A percentile compares a stretch with the other conserved stretches of the same genome.
These are phyloP conservation scores for Buphagus erythrorhynchus DNA, from an alignment of 2,797 vertebrate species.

Conservation along the genomic window DNA sequence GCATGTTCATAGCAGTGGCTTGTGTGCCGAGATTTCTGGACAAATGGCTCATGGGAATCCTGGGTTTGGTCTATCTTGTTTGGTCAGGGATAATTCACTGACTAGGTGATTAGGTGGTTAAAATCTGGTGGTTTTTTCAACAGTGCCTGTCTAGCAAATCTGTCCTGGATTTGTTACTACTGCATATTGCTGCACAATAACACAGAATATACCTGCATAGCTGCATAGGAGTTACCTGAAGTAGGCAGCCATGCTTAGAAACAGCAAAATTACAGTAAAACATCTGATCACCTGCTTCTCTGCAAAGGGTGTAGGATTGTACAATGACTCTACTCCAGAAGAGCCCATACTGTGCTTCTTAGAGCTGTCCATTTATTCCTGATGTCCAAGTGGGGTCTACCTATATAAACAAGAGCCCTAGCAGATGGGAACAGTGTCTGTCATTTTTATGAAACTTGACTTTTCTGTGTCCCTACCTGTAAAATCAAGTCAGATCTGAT, in stretches of 20 bases:
- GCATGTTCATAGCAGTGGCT: not conserved
- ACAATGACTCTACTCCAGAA: not conserved
- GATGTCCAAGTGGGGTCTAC: not conserved
- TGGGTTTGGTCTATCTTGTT: not conserved
- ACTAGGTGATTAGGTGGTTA: not conserved
- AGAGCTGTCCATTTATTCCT: not conserved
- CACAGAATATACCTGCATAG: not conserved
- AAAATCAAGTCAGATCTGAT: not conserved
- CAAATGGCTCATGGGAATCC: not conserved
- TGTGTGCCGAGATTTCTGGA: not conserved
- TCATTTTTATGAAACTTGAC: not conserved
- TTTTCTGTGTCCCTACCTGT: not conserved
- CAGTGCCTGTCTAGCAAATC: not conserved
- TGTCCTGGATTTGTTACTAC: not conserved
- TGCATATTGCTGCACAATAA: not conserved
- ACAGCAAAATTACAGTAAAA: not conserved
- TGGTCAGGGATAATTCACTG: not conserved
- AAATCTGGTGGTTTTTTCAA: not conserved
- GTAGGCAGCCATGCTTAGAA: not conserved
- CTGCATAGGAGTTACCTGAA: not conserved
- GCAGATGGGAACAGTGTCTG: not conserved
- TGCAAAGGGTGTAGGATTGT: not conserved
- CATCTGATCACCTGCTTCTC: not conserved
- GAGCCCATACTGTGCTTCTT: not conserved
- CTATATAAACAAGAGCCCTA: not conserved